Evolutionary conservation across 1,140 invertebrate genomes (phyloP), one percentile per base, ranked within the genome.

Genomic region (Bombus vancouverensis): DNA sequence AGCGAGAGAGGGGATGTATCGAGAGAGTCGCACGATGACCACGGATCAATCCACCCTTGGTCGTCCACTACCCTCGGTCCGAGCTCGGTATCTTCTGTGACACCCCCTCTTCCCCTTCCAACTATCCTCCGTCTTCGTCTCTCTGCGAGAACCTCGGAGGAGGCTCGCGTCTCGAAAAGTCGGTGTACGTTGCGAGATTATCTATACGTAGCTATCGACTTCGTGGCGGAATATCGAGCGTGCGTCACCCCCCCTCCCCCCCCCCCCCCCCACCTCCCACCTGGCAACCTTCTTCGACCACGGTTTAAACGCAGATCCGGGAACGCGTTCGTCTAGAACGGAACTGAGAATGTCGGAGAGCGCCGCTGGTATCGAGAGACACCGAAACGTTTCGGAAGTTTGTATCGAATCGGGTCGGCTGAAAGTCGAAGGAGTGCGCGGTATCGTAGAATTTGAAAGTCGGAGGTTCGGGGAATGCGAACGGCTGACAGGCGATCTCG

Each of bases 31-130:
- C 65, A 47, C 87, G 85, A 91, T 91, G 90, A 89, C 92, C 92
- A 85, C 89, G 92, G 91, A 93, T 92, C 91, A 93, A 93, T 93
- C 90, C 80, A 91, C 91, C 91, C 90, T 88, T 75, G 74, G 65
- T 79, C 65, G 78, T 78, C 77, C 82, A 84, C 77, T 80, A 86
- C 83, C 88, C 89, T 90, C 87, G 72, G 76, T 73, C 75, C 87
- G 39, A 90, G 77, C 25, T 57, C 71, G 73, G 37, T 83, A 42
- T 72, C 83, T 53, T 53, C 47, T 0, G 18, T 8, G 47, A 53
- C 18, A 53, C 6, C 18, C 47, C 47, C 18, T 8, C 0, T 0
- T 6, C 18, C 68, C 34, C 32, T 71, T 65, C 39, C 53, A 8
- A 9, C 74, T 47, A 25, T 12, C 12, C 62, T 0, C 4, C 62